Conservation (phyloP, 2,113 vertebrate genomes). For the Oncorhynchus masou region DNA sequence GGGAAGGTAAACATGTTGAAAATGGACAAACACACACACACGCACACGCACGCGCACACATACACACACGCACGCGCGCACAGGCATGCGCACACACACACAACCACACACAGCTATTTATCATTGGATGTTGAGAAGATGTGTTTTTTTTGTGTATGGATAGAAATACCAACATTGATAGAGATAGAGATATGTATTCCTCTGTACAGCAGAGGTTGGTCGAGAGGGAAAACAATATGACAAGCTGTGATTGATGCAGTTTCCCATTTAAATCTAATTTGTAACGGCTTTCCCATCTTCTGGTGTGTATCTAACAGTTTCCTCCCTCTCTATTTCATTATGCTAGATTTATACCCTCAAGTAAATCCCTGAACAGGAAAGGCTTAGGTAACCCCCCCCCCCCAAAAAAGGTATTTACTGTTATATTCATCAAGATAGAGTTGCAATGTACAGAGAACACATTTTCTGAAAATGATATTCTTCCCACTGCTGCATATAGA, state of each 20-base stretch:
- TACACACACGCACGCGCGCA: conserved; percentile 3
- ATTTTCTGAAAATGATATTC: background rate
- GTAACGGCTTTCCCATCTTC: conserved; percentile 75
- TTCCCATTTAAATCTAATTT: conserved; percentile 74
- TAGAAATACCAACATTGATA: background rate
- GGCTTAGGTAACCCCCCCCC: conserved; percentile 46
- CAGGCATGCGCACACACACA: conserved; percentile 11
- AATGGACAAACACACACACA: conserved; percentile 3
- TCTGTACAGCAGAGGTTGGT: conserved; percentile 35
- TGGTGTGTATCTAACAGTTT: conserved; percentile 43
- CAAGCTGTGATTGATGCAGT: conserved; percentile 69
- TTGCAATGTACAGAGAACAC: background rate
- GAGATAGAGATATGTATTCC: conserved; percentile 52
- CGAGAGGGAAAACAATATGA: conserved; percentile 65
- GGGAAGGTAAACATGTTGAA: too few species aligned
- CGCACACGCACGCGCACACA: conserved; percentile 7
- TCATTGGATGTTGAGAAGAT: conserved; percentile 1
- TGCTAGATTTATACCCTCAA: conserved; percentile 34
- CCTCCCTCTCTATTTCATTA: conserved; percentile 29
- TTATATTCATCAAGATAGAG: conserved; percentile 41
- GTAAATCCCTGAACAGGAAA: conserved; percentile 38
- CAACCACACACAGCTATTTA: conserved; percentile 13
- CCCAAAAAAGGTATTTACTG: conserved; percentile 47
- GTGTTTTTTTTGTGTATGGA: background rate
- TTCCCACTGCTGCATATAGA: background rate